Base-by-base conservation (phyloP, 2,888 invertebrate genomes). In the Coelinius sp. region DNA sequence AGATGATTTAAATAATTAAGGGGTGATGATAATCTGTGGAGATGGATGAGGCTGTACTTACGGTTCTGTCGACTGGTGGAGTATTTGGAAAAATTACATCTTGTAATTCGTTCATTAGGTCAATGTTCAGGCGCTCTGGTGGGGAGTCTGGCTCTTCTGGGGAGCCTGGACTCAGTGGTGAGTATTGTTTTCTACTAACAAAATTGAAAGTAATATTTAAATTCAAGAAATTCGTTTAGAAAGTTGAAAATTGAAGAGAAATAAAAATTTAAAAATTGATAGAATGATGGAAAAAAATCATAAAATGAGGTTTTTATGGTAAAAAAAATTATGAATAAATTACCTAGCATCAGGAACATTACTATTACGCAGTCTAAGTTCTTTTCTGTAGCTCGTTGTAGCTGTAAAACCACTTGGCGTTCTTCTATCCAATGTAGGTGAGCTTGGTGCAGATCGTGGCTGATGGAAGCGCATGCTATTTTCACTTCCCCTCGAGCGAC, bases 51-150 rank as follows among this genome's bases (percentile, higher is more conserved):
- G 10, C 12, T 12, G 6, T 41, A 90, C 91, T 90, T 89, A 92
- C 92, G 84, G 91, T 91, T 89, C 92, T 88, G 84, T 92, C 92
- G 69, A 92, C 91, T 59, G 91, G 90, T 67, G 92, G 92, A 46
- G 89, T 90, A 79, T 89, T 89, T 76, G 90, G 89, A 71, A 90
- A 90, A 74, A 92, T 88, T 52, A 92, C 89, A 82, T 92, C 91
- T 77, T 91, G 90, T 81, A 92, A 89, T 86, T 94, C 94, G 77
- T 92, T 91, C 90, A 93, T 90, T 68, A 93, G 88, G 85, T 92
- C 92, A 82, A 92, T 90, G 80, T 90, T 89, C 66, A 87, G 77
- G 56, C 84, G 78, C 76, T 86, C 86, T 14, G 85, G 85, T 14
- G 88, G 87, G 7, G 84, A 84, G 76, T 90, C 89, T 14, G 87